These are phyloP conservation scores for Mesorhabditis belari DNA, from an alignment of 2,888 invertebrate genomes.

Conservation along the genomic window DNA sequence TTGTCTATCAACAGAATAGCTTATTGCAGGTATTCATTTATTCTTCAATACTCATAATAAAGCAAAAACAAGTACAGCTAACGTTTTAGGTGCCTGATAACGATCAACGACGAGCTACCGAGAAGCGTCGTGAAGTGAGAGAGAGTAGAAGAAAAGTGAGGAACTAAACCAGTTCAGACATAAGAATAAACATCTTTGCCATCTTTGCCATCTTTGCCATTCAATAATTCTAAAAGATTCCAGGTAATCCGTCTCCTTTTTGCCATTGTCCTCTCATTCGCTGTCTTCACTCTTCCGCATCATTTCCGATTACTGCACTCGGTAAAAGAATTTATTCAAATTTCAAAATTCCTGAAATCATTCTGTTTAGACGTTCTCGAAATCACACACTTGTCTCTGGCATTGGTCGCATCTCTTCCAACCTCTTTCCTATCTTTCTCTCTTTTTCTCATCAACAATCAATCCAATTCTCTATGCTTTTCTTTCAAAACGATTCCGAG, in stretches of 20 bases:
- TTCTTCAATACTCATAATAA: neutral
- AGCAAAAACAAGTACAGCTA: no score
- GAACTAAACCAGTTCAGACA: no score
- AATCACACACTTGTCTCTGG: neutral
- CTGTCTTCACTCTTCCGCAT: constrained; percentile 79
- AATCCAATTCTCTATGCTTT: constrained; percentile 50
- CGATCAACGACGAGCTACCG: constrained; percentile 2
- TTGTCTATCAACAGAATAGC: constrained; percentile 26
- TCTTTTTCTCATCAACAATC: constrained; percentile 44
- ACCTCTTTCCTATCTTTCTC: constrained; percentile 22
- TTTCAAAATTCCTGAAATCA: neutral
- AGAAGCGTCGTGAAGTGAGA: neutral
- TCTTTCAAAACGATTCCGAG: constrained; percentile 44
- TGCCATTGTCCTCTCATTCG: constrained; percentile 79
- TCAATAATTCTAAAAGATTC: neutral
- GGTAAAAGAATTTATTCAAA: constrained; percentile 15
- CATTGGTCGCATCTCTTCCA: neutral
- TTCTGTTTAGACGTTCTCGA: neutral
- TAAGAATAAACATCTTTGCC: constrained; percentile 2
- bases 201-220: neutral
- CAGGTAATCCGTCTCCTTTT: constrained; percentile 73
- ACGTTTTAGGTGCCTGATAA: constrained; percentile 10
- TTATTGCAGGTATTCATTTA: constrained; percentile 10
- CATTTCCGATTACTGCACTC: constrained; percentile 64
- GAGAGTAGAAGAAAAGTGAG: constrained; percentile 17